Base-by-base conservation (phyloP, 2,113 vertebrate species). In the Salvelinus namaycush region DNA sequence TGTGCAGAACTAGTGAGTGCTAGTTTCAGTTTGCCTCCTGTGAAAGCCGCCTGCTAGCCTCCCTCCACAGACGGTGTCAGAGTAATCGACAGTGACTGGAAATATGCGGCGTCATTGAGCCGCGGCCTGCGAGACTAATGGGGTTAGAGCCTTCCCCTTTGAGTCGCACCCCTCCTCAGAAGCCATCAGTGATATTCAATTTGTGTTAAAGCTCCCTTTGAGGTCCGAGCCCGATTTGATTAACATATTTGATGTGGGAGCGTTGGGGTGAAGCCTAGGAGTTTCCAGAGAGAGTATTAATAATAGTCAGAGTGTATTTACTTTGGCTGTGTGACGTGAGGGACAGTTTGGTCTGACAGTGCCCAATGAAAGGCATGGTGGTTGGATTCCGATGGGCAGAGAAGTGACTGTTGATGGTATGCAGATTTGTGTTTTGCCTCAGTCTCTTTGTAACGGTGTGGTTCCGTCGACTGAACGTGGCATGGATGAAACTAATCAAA, bases 31-130 rank as follows among this genome's bases (percentile, higher is more conserved):
- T 59, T 71, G 74, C 65, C 29, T 39, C 66, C 68, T 77, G 77
- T 76, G 67, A 81, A 73, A 82, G 82, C 86, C 73, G 80, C 77
- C 74, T 86, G 89, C 82, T 91, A 26, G 22, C 89, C 89, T 90
- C 87, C 90, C 82, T 90, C 89, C 88, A 91, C 89, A 89, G 90
- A 90, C 72, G 88, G 87, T 89, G 83, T 93, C 92, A 88, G 84
- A 87, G 87, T 94, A 93, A 94, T 93, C 90, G 89, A 89, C 92
- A 92, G 83, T 93, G 93, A 94, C 93, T 93, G 91, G 90, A 93
- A 93, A 93, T 93, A 94, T 94, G 89, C 90, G 88, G 90, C 86
- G 89, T 92, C 88, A 93, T 91, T 91, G 91, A 94, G 88, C 82
- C 85, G 74, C 85, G 77, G 85, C 87, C 89, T 82, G 90, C 92